Evolutionary conservation across 1,140 invertebrate species (phyloP), one percentile per base, ranked within the genome.

Genomic region (Adelges cooleyi): DNA sequence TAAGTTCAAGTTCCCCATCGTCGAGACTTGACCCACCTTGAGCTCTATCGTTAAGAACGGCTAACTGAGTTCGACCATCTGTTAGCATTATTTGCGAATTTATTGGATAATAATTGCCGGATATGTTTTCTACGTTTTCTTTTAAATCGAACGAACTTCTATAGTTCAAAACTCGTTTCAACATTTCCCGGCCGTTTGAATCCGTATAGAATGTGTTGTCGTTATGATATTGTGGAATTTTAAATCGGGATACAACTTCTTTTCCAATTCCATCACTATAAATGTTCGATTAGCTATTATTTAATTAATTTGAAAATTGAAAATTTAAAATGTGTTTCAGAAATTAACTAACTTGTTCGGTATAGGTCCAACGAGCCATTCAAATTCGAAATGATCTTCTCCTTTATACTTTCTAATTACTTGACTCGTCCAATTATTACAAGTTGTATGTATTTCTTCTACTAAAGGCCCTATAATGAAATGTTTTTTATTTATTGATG

Each of bases 331-430:
- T 33, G 5, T 33, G 5, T 33, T 33, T 11, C 11, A 33, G 11
- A n/a, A 6, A 33, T 33, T 33, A 33, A 6, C 23, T 65, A 65
- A 42, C 48, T 65, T 42, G 20, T 27, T 44, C 18, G 40, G 29
- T 49, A 36, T 66, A 13, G 38, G 18, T 23, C 94, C 95, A 67
- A 97, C 80, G 0, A 93, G 76, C 91, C 91, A 98, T 71, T 96
- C 86, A 65, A 95, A 84, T 75, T 98, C 92, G 0, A 91, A 77
- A 38, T 80, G 78, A 59, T 84, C 79, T 44, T 82, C 77, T 8
- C 74, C 75, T 0, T 81, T 77, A 68, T 91, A 90, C 0, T 95
- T 69, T 53, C 92, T 38, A 27, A 67, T 77, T 2, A 81, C 77
- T 74, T 88, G 83, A 42, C 74, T 81, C 4, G 83, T 73, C 81